Conservation (phyloP, 1,140 invertebrate genomes). For the Caenorhabditis latens region DNA sequence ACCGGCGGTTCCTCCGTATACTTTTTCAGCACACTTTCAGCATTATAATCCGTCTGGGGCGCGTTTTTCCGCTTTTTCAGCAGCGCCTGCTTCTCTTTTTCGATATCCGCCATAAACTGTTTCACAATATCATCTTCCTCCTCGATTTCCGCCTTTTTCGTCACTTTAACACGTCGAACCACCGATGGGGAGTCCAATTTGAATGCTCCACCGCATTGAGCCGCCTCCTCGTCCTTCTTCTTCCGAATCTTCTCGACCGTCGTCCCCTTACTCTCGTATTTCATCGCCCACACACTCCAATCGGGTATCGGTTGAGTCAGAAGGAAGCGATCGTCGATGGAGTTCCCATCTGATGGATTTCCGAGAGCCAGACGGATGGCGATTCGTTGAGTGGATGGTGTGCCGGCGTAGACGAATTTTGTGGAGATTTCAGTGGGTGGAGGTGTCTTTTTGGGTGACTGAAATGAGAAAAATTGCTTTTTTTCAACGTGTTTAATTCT, state of each 20-base stretch:
- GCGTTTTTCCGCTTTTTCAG: conserved; percentile 25
- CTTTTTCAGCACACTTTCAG: conserved; percentile 21
- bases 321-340: conserved; percentile 61
- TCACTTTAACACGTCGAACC: neutral
- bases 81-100: conserved; percentile 13
- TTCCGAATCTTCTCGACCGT: neutral
- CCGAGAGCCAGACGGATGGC: conserved; percentile 60
- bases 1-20: neutral
- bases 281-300: conserved; percentile 64
- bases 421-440: neutral
- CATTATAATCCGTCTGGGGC: neutral
- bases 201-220: conserved; percentile 30
- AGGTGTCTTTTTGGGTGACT: neutral
- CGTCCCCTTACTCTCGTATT: conserved; percentile 21
- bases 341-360: conserved; percentile 33
- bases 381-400: neutral
- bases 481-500: neutral
- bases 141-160: neutral
- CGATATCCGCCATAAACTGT: conserved; percentile 25
- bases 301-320: conserved; percentile 51
- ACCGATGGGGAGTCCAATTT: neutral
- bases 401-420: conserved; percentile 46
- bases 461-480: neutral
- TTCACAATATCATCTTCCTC: conserved; percentile 29
- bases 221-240: neutral